Conservation (phyloP, 2,888 invertebrate species). For the Acanthosoma haemorrhoidale region DNA sequence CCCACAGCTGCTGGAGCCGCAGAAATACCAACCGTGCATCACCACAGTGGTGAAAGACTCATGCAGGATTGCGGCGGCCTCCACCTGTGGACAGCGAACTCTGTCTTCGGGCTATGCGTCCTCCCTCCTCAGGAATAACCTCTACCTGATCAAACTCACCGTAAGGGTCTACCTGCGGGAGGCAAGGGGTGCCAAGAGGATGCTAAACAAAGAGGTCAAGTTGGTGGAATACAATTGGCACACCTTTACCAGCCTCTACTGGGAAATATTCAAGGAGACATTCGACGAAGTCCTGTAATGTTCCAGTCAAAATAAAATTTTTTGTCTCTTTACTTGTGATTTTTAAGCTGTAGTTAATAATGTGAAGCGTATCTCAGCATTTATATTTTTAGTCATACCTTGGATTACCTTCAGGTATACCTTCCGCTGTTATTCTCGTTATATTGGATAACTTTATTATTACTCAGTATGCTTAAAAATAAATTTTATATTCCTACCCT, state of each 20-base stretch:
- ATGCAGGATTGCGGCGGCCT: not conserved
- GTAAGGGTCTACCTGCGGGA: not conserved
- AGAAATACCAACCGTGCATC: conserved; percentile 6
- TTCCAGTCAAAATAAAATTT: not conserved
- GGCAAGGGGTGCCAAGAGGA: not conserved
- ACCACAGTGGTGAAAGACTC: not conserved
- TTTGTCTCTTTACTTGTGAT: not conserved
- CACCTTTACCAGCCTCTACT: not conserved
- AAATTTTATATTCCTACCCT: too few relatives aligned
- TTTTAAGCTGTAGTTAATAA: too few relatives aligned
- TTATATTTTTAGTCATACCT: too few relatives aligned
- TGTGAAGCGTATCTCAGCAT: too few relatives aligned
- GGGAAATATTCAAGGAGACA: not conserved
- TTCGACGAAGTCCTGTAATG: not conserved
- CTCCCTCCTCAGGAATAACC: not conserved
- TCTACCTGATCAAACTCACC: not conserved
- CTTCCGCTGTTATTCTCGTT: too few relatives aligned
- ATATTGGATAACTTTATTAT: too few relatives aligned
- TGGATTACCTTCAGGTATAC: too few relatives aligned
- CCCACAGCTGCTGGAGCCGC: conserved; percentile 7
- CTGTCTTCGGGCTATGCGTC: not conserved
- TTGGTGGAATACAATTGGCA: not conserved
- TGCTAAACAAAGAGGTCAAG: not conserved
- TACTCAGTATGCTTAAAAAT: too few relatives aligned
- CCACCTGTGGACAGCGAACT: not conserved